Evolutionary conservation across 2,888 invertebrate genomes (phyloP).

Genomic region (Cephus pulcher): DNA sequence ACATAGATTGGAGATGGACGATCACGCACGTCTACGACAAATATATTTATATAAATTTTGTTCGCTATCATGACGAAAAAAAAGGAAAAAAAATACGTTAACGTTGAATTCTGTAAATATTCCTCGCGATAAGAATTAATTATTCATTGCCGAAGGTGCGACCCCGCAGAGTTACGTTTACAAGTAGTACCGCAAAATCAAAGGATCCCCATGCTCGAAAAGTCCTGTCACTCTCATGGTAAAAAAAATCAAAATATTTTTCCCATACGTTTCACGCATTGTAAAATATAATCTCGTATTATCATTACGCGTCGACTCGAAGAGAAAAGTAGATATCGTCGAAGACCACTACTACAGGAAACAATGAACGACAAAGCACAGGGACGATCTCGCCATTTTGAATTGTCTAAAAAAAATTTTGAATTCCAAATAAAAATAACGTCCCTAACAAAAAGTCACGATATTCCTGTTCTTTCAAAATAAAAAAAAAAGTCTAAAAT

Average conservation of each 20-base stretch:
- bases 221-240: accelerated
- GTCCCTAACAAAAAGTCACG: not conserved
- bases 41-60: not conserved
- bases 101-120: conserved; percentile 39
- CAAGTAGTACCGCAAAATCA: not conserved
- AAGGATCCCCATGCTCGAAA: not conserved
- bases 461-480: not conserved
- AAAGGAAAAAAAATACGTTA: not conserved
- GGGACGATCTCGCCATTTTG: not conserved
- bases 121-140: conserved; percentile 48
- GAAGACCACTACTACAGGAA: not conserved
- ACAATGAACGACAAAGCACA: not conserved
- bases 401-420: not conserved
- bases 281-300: not conserved
- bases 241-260: not conserved
- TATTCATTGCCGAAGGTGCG: conserved; percentile 47
- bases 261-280: not conserved
- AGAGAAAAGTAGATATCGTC: not conserved
- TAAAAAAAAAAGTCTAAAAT: not conserved
- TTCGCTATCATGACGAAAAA: not conserved
- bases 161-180: conserved; percentile 29
- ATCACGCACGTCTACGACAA: not conserved
- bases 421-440: not conserved
- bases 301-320: not conserved
- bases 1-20: not conserved